These are phyloP conservation scores for Peribatodes rhomboidaria DNA, from an alignment of 2,888 invertebrate species.

Conservation along the genomic window DNA sequence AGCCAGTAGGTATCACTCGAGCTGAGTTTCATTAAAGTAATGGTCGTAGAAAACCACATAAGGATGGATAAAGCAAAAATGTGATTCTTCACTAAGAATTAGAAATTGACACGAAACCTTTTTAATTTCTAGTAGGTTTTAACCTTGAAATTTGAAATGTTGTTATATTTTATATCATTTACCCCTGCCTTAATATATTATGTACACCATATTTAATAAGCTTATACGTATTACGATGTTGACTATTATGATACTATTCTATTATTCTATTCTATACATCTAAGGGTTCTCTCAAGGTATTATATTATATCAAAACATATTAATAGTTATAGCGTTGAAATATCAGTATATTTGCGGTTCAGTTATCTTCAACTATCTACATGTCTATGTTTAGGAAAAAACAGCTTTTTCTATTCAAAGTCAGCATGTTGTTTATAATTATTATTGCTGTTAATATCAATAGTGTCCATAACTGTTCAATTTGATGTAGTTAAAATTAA, in stretches of 20 bases:
- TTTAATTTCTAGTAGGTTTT: constrained; percentile 58
- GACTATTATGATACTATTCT: constrained; percentile 79
- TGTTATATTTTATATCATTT: constrained; percentile 80
- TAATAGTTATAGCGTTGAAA: constrained; percentile 49
- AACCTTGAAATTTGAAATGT: constrained; percentile 61
- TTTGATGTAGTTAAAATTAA: constrained; percentile 72
- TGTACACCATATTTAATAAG: constrained; percentile 71
- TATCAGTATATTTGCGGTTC: constrained; percentile 45
- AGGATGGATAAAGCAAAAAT: constrained; percentile 44
- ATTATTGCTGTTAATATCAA: constrained; percentile 49
- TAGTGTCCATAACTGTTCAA: constrained; percentile 73
- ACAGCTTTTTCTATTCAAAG: constrained; percentile 38
- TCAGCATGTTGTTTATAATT: constrained; percentile 33
- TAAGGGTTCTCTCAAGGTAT: constrained; percentile 62
- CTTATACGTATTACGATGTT: constrained; percentile 85
- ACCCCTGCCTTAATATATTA: constrained; percentile 75
- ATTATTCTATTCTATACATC: constrained; percentile 49
- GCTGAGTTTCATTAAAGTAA: constrained; percentile 54
- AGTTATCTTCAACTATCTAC: constrained; percentile 24
- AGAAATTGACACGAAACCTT: constrained; percentile 58
- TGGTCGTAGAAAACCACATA: constrained; percentile 48
- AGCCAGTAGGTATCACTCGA: constrained; percentile 63
- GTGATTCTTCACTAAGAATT: constrained; percentile 60
- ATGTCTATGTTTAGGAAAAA: constrained; percentile 21
- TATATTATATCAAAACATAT: constrained; percentile 34